These are phyloP conservation scores for Fissipunctia ypsillon DNA, from an alignment of 2,888 invertebrate species.

Conservation along the genomic window DNA sequence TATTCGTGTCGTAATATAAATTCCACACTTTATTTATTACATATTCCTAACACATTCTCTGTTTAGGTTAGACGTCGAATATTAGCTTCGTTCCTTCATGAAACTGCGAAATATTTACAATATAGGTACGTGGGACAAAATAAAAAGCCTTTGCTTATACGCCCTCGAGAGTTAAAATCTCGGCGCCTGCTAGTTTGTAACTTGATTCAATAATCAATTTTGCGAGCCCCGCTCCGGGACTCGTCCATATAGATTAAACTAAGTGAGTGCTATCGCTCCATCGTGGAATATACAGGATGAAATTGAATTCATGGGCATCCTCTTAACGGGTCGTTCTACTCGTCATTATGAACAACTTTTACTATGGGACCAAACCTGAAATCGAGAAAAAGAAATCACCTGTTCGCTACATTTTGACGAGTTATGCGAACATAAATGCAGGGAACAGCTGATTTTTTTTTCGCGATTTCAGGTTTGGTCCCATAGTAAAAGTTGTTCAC, in stretches of 20 bases:
- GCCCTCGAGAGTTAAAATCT: slow-evolving; percentile 75
- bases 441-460: no score
- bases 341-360: no score
- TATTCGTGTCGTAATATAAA: slow-evolving; percentile 48
- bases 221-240: slow-evolving; percentile 74
- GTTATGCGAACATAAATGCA: no score
- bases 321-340: no score
- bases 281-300: background rate
- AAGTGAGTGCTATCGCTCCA: slow-evolving; percentile 26
- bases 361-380: no score
- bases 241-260: slow-evolving; percentile 66
- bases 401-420: no score
- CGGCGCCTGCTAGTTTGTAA: slow-evolving; percentile 85
- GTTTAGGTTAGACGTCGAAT: slow-evolving; percentile 33
- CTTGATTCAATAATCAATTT: slow-evolving; percentile 90
- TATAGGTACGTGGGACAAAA: slow-evolving; percentile 21
- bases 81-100: slow-evolving; percentile 20
- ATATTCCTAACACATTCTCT: slow-evolving; percentile 32
- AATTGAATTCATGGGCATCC: no score
- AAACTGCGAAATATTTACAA: slow-evolving; percentile 34
- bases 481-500: no score
- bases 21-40: slow-evolving; percentile 58
- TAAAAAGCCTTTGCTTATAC: slow-evolving; percentile 42
- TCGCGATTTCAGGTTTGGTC: no score
- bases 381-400: no score